phyloP scores from a whole-genome alignment of 2,888 invertebrate genomes.

The Athrips mouffetella region DNA sequence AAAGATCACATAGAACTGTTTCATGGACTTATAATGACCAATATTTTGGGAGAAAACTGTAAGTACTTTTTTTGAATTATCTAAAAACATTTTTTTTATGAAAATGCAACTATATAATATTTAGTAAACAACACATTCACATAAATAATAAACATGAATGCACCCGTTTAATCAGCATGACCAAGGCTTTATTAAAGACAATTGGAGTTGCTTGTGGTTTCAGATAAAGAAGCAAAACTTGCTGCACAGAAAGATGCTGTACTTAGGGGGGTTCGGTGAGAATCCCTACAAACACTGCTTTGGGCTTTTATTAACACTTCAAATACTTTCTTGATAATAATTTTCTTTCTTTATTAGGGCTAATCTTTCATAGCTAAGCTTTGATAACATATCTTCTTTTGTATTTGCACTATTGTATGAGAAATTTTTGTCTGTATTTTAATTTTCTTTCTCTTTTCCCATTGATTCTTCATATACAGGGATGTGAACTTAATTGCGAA shows the following conservation, averaged over 20 bases:
- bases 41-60: conserved; percentile 73
- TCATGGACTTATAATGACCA: conserved; percentile 66
- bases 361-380: no score
- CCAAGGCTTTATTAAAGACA: conserved; percentile 1
- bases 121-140: no score
- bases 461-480: no score
- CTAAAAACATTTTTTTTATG: no score
- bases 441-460: no score
- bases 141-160: not conserved
- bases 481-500: no score
- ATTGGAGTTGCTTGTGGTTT: conserved; percentile 8
- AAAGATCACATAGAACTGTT: conserved; percentile 46
- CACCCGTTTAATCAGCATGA: not conserved
- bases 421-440: no score
- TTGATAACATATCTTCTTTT: no score
- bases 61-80: conserved; percentile 43
- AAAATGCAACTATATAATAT: no score
- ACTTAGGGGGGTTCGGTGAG: conserved; percentile 10
- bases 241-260: conserved; percentile 5
- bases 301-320: not conserved
- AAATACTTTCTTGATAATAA: no score
- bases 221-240: conserved; percentile 7
- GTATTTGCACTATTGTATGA: no score
- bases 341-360: no score
- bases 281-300: not conserved